Base-by-base conservation (phyloP, 1,140 invertebrate genomes). In the Drosophila kohkoa region DNA sequence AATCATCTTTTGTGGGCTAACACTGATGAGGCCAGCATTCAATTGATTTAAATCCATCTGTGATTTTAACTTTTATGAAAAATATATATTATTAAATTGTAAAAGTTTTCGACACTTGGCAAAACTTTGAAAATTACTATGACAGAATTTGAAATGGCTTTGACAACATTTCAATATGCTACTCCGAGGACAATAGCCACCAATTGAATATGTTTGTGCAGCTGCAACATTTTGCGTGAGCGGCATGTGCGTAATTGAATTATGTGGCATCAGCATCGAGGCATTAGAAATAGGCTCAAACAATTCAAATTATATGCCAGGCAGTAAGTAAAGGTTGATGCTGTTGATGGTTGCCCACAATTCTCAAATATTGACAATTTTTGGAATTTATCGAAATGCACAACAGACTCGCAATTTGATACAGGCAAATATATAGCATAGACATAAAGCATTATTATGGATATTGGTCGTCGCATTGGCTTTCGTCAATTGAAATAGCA, bases 161-260 rank as follows among this genome's bases (percentile, higher is more conserved):
- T 82, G 80, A 82, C 79, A 82, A 66, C 62, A 82, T 82, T 75
- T 82, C 69, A 69, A 77, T 69, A 81, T 70, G 69, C 55, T 77
- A 64, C 79, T 41, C 25, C 5, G 15, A 16, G 28, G 49, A 8
- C 6, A 38, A 32, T 11, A 16, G 10, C 13, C 13, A n/a, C 8
- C 8, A 43, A 7, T 28, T 54, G 30, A 15, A 54, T 25, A 20
- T 5, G 10, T 43, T 1, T 13, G 1, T 3, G 38, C 38, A 49
- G 48, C 20, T 20, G 16, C 20, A 49, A 49, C 48, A 25, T 2
- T 49, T 49, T 10, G 6, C 16, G 10, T 10, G 1, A 5, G 48
- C 28, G 20, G 11, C 20, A 28, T 20, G 8, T 5, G 25, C 4
- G 6, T 13, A 20, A 48, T 20, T 7, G 8, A 8, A 48, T 48